These are phyloP conservation scores for Meloe dianella DNA, from an alignment of 2,888 invertebrate genomes.

Conservation along the genomic window DNA sequence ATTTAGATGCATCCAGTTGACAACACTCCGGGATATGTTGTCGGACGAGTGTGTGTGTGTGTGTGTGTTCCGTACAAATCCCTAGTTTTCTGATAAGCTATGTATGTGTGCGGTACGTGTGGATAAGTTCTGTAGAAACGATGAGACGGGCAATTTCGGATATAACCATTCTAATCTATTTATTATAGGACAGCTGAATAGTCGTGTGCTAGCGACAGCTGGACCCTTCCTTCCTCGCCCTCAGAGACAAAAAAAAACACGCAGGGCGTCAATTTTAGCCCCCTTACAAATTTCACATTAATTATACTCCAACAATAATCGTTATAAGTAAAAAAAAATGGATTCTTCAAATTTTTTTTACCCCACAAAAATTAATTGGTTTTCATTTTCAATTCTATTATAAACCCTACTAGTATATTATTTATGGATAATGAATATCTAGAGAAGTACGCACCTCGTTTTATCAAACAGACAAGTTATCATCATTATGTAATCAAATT, in stretches of 20 bases:
- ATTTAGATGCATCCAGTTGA: constrained; percentile 1
- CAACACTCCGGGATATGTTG: neutral
- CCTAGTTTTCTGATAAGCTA: neutral
- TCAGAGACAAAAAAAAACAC: neutral
- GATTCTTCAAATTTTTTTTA: neutral
- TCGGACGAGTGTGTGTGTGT: too few relatives aligned
- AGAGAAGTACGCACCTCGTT: neutral
- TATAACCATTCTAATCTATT: constrained; percentile 15
- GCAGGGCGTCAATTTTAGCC: neutral
- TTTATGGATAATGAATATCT: constrained; percentile 23
- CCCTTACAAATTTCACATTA: too few relatives aligned
- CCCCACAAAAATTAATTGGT: neutral
- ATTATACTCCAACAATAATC: too few relatives aligned
- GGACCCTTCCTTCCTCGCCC: constrained; percentile 27
- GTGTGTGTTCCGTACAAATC: neutral
- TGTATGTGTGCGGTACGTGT: neutral
- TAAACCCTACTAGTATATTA: constrained; percentile 10
- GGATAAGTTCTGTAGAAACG: neutral
- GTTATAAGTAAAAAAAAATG: neutral
- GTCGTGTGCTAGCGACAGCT: constrained; percentile 42
- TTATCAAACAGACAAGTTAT: constrained; percentile 2
- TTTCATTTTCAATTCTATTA: neutral
- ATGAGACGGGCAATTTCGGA: neutral
- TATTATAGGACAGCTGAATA: constrained; percentile 41
- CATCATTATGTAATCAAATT: constrained; percentile 2